phyloP scores from a whole-genome alignment of 1,140 invertebrate species.

The Ostrea denselamellosa region DNA sequence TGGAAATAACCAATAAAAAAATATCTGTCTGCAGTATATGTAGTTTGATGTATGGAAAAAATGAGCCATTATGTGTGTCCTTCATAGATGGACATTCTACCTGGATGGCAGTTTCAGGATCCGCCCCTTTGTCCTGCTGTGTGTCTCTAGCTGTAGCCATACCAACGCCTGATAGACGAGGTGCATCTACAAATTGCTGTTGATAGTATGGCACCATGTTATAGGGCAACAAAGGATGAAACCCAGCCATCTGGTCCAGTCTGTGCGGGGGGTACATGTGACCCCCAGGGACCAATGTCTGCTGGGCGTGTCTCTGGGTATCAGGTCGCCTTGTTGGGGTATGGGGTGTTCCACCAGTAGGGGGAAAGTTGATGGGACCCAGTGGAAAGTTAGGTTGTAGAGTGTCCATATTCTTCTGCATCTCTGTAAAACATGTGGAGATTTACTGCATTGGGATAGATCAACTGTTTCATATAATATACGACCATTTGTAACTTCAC shows the following conservation, averaged over 20 bases:
- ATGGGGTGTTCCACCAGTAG: constrained; percentile 26
- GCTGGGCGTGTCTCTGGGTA: not conserved
- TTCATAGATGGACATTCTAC: not conserved
- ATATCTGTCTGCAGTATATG: no score
- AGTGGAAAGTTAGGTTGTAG: constrained; percentile 59
- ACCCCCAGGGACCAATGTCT: not conserved
- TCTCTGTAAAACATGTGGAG: constrained; percentile 53
- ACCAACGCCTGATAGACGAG: not conserved
- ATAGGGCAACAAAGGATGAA: constrained; percentile 30
- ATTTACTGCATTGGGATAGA: not conserved
- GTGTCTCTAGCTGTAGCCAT: not conserved
- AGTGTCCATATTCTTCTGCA: constrained; percentile 62
- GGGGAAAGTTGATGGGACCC: constrained; percentile 45
- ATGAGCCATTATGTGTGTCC: not conserved
- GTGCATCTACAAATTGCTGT: constrained; percentile 31
- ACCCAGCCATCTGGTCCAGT: constrained; percentile 43
- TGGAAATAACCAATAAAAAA: no score
- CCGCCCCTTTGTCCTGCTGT: not conserved
- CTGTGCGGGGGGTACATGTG: constrained; percentile 17
- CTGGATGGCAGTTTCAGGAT: constrained; percentile 41
- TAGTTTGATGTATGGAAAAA: no score
- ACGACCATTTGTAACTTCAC: no score
- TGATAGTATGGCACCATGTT: constrained; percentile 38
- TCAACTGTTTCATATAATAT: no score
- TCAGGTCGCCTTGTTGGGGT: constrained; percentile 1